Conservation (phyloP, 2,797 vertebrate species). For the Phalloptychus januarius region DNA sequence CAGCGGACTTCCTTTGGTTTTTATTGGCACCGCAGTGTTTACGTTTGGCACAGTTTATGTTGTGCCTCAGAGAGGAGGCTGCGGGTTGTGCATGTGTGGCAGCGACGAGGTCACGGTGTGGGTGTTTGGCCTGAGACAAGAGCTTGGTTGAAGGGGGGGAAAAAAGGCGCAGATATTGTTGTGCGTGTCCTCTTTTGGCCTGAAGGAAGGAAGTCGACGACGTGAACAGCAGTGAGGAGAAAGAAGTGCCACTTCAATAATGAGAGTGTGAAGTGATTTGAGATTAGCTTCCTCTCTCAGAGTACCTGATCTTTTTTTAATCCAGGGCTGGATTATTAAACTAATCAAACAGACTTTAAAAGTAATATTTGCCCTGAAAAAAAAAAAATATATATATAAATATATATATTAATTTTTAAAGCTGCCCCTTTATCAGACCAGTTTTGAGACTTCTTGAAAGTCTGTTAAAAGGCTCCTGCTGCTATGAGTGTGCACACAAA, state of each 20-base stretch:
- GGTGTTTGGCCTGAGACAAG: slow-evolving; percentile 5
- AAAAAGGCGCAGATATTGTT: slow-evolving; percentile 56
- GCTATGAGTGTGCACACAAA: slow-evolving; percentile 27
- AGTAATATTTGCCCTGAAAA: slow-evolving; percentile 16
- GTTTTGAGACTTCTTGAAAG: background rate
- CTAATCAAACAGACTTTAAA: slow-evolving; percentile 53
- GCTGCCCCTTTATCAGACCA: background rate
- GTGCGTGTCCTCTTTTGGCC: slow-evolving; percentile 55
- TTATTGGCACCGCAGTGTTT: slow-evolving; percentile 64
- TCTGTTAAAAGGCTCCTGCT: slow-evolving; percentile 25
- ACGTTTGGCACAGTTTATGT: slow-evolving; percentile 51
- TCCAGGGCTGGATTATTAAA: slow-evolving; percentile 51
- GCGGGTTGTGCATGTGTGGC: slow-evolving; percentile 19
- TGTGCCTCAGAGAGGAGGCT: slow-evolving; percentile 38
- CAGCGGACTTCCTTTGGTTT: slow-evolving; percentile 65
- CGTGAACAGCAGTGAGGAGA: slow-evolving; percentile 59
- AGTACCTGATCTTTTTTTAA: slow-evolving; percentile 42
- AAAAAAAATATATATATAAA: too few species aligned
- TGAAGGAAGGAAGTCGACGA: slow-evolving; percentile 71
- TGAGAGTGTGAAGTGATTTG: slow-evolving; percentile 46
- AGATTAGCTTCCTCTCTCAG: slow-evolving; percentile 62
- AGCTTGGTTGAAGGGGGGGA: slow-evolving; percentile 6
- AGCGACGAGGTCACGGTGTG: slow-evolving; percentile 25
- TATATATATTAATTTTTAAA: slow-evolving; percentile 10
- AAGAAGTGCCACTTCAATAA: slow-evolving; percentile 57